A percentile compares a stretch with the other conserved stretches of the same genome.
phyloP scores from a whole-genome alignment of 2,888 invertebrate genomes.

The Urechis unicinctus region DNA sequence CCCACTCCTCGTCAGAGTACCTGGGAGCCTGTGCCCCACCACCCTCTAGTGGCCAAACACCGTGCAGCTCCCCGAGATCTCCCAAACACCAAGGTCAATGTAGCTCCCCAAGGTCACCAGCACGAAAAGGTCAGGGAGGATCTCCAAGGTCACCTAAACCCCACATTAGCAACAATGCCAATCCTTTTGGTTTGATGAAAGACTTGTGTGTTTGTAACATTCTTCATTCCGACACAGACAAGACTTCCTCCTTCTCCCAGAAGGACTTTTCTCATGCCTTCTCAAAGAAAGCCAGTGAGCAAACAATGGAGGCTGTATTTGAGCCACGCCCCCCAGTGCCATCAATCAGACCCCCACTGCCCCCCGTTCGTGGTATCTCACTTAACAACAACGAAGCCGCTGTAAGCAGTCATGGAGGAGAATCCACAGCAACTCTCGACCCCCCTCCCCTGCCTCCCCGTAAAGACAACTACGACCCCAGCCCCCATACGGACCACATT shows the following conservation, averaged over 20 bases:
- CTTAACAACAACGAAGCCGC: too few relatives aligned
- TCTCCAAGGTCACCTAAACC: too few relatives aligned
- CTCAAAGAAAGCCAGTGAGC: slow-evolving; percentile 4
- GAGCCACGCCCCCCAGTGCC: slow-evolving; percentile 15
- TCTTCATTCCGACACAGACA: slow-evolving; percentile 35
- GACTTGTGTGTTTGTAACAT: slow-evolving; percentile 46
- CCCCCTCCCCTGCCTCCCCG: too few relatives aligned
- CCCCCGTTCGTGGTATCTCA: not conserved
- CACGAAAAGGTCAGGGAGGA: not conserved
- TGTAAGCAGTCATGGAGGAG: too few relatives aligned
- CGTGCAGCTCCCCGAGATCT: too few relatives aligned
- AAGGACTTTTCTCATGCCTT: slow-evolving; percentile 27
- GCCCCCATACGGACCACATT: not conserved
- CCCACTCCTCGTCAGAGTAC: not conserved
- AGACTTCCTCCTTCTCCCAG: slow-evolving; percentile 34
- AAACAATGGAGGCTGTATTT: slow-evolving; percentile 8
- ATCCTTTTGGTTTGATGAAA: slow-evolving; percentile 43
- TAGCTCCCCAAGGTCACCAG: not conserved
- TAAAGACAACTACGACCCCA: not conserved
- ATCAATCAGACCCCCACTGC: not conserved
- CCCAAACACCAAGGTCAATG: not conserved
- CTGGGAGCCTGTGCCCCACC: not conserved
- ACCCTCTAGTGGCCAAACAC: not conserved
- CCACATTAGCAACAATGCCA: too few relatives aligned
- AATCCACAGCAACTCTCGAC: too few relatives aligned